Evolutionary conservation across 2,113 vertebrate genomes (phyloP).

Genomic region (Cyprinus carpio): DNA sequence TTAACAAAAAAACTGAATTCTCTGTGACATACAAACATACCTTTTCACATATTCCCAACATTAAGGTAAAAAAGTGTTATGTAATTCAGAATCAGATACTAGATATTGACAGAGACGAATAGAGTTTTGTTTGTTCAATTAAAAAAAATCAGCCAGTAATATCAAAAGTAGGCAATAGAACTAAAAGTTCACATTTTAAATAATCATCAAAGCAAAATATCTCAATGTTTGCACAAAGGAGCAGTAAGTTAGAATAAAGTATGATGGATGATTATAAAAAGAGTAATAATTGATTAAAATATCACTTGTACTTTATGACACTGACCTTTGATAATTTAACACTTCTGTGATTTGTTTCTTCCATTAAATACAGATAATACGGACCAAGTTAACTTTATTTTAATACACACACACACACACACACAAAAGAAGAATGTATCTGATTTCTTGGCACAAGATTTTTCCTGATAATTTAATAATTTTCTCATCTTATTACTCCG

Average conservation of each 20-base stretch:
- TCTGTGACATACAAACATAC: too few species aligned
- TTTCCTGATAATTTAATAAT: too few species aligned
- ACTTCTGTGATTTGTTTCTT: too few species aligned
- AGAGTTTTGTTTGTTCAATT: not conserved
- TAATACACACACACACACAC: too few species aligned
- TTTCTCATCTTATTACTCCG: too few species aligned
- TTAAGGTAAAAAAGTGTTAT: not conserved
- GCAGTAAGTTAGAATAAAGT: not conserved
- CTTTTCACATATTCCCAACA: too few species aligned
- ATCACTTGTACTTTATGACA: not conserved
- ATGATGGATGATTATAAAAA: not conserved
- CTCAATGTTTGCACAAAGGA: not conserved
- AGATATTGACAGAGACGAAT: not conserved
- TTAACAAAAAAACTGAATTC: too few species aligned
- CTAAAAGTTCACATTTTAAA: not conserved
- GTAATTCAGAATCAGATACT: not conserved
- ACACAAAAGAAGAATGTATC: too few species aligned
- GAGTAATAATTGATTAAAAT: not conserved
- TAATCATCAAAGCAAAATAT: not conserved
- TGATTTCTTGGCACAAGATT: too few species aligned
- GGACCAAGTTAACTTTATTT: too few species aligned
- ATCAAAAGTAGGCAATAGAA: not conserved
- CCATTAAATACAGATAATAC: too few species aligned
- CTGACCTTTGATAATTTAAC: not conserved
- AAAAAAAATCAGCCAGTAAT: not conserved